Evolutionary conservation across 1,140 invertebrate species (phyloP), one percentile per base, ranked within the genome.

Genomic region (Zaprionus africanus): DNA sequence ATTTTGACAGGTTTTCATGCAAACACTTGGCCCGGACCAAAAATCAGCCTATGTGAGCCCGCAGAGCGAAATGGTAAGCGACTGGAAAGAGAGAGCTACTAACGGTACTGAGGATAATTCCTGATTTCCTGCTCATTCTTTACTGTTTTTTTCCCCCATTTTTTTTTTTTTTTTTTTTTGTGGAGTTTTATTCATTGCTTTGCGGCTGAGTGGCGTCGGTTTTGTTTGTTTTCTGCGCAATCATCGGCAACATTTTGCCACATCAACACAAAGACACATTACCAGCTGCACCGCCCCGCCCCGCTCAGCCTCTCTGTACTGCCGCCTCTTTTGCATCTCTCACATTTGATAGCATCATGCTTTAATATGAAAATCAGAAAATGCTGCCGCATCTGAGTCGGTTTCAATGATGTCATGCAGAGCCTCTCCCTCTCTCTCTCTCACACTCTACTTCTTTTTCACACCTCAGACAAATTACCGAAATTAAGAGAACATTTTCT

Each of bases 401-500:
- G 58, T 67, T 74, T 60, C 58, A 67, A 46, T 68, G 65, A 57
- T 74, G 71, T 68, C 65, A 69, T 74, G 71, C 57, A 34, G 41
- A 62, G 43, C 11, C 57, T 24, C 22, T 3, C 5, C 13, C 13
- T 13, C 13, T 15, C 36, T 22, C 36, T 7, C 15, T 41, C 36
- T 34, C 34, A 22, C 1, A 46, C 31, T 38, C 43, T 59, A 4
- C n/a, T 46, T 17, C 38, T 26, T 13, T 26, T 26, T 34, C 67
- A 24, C 49, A 70, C 63, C 57, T 64, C 72, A 82, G 79, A 82
- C 83, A 86, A 86, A 86, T 86, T 86, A 86, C 76, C 64, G 67
- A 86, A 86, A 86, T 86, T 87, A 86, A 86, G 80, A 87, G 80
- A 72, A 80, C 86, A 79, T 83, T 86, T 80, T 76, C 63, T 69